Evolutionary conservation across 2,797 vertebrate species (phyloP).

Genomic region (Syngnathus acus): DNA sequence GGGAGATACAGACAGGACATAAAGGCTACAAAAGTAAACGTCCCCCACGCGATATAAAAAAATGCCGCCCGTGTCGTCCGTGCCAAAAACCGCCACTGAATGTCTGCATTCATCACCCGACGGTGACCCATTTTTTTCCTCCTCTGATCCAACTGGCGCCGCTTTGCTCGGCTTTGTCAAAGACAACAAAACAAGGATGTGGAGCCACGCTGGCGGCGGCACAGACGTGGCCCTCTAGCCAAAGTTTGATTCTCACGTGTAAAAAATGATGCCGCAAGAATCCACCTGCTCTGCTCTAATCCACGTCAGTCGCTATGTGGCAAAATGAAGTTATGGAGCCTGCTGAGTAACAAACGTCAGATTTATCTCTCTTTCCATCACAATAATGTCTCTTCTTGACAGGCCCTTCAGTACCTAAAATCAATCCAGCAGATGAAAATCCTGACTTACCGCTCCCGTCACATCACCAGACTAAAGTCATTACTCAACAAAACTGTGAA

Average conservation of each 20-base stretch:
- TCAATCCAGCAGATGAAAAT: conserved; percentile 45
- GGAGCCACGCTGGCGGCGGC: conserved; percentile 6
- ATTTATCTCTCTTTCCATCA: conserved; percentile 38
- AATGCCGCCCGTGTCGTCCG: too few relatives aligned
- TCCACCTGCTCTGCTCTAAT: not conserved
- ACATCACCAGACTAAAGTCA: conserved; percentile 12
- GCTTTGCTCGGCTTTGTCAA: conserved; percentile 56
- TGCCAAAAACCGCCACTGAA: not conserved
- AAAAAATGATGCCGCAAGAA: not conserved
- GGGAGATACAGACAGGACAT: too few relatives aligned
- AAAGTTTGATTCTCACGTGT: not conserved
- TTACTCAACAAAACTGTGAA: conserved; percentile 14
- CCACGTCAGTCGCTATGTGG: conserved; percentile 12
- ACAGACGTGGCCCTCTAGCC: conserved; percentile 22
- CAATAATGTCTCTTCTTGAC: conserved; percentile 26
- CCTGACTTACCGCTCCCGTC: conserved; percentile 25
- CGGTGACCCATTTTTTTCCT: conserved; percentile 15
- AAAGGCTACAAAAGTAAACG: too few relatives aligned
- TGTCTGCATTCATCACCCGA: conserved; percentile 1
- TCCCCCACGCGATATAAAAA: too few relatives aligned
- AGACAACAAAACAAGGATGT: conserved; percentile 50
- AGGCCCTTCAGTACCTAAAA: conserved; percentile 21
- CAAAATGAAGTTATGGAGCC: conserved; percentile 12
- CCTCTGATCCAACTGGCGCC: conserved; percentile 12
- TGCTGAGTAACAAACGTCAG: conserved; percentile 33